Evolutionary conservation across 2,797 vertebrate species (phyloP).

Genomic region (Rhinoraja longicauda): DNA sequence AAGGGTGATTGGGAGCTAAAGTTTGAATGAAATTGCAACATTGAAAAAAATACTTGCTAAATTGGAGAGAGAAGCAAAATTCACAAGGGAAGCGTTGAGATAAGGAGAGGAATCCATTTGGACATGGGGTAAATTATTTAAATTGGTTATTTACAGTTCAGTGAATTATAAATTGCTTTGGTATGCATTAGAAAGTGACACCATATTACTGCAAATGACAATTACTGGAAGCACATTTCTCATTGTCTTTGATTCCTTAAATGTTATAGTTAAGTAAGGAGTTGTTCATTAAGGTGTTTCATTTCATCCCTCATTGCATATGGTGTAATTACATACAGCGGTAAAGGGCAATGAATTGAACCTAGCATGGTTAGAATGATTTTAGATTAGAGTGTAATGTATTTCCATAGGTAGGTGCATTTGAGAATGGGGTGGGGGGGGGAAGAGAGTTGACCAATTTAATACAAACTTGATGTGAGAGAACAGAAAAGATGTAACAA

Average conservation of each 20-base stretch:
- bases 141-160: neutral
- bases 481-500: slow-evolving; percentile 48
- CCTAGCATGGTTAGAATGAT: neutral
- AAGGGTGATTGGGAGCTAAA: neutral
- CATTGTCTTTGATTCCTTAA: neutral
- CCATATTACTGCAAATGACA: neutral
- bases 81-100: neutral
- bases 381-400: neutral
- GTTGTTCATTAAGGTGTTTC: neutral
- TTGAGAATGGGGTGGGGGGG: neutral
- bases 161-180: neutral
- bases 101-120: neutral
- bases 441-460: neutral
- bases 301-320: neutral
- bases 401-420: neutral
- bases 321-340: neutral
- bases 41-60: neutral
- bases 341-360: neutral
- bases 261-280: neutral
- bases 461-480: slow-evolving; percentile 42
- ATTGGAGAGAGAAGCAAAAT: neutral
- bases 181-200: neutral
- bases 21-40: neutral
- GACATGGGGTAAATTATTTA: neutral
- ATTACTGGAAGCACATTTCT: neutral